Conservation (phyloP, 2,888 invertebrate genomes). For the Spilarctia lutea region DNA sequence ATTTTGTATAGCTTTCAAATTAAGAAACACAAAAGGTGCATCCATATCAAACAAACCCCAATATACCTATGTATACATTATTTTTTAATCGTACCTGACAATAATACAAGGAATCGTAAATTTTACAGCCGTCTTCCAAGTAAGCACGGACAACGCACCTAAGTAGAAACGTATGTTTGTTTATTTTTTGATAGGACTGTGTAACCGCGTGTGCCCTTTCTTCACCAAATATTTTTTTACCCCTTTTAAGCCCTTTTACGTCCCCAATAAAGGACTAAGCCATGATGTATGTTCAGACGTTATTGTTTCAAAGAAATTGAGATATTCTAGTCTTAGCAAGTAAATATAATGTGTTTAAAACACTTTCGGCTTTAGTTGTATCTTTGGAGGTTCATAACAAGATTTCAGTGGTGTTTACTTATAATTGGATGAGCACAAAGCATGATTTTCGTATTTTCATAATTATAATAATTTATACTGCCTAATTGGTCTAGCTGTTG, state of each 20-base stretch:
- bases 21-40: slow-evolving; percentile 5
- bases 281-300: slow-evolving; percentile 60
- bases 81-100: slow-evolving; percentile 55
- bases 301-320: slow-evolving; percentile 81
- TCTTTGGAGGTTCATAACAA: slow-evolving; percentile 6
- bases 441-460: too few relatives aligned
- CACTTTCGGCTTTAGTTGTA: slow-evolving; percentile 19
- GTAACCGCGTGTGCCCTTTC: slow-evolving; percentile 81
- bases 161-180: slow-evolving; percentile 83
- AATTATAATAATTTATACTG: too few relatives aligned
- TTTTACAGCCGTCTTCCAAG: slow-evolving; percentile 80
- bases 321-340: slow-evolving; percentile 61
- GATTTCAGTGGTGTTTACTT: too few relatives aligned
- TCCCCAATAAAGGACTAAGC: slow-evolving; percentile 80
- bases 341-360: slow-evolving; percentile 38
- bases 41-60: slow-evolving; percentile 14
- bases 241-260: slow-evolving; percentile 67
- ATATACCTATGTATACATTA: slow-evolving; percentile 40
- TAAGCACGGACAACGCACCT: slow-evolving; percentile 76
- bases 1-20: slow-evolving; percentile 10
- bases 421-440: too few relatives aligned
- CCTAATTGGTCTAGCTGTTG: too few relatives aligned
- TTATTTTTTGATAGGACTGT: slow-evolving; percentile 85
- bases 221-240: slow-evolving; percentile 67
- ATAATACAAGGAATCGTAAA: slow-evolving; percentile 83